Base-by-base conservation (phyloP, 2,888 invertebrate species). In the Dolichomitus sp. region DNA sequence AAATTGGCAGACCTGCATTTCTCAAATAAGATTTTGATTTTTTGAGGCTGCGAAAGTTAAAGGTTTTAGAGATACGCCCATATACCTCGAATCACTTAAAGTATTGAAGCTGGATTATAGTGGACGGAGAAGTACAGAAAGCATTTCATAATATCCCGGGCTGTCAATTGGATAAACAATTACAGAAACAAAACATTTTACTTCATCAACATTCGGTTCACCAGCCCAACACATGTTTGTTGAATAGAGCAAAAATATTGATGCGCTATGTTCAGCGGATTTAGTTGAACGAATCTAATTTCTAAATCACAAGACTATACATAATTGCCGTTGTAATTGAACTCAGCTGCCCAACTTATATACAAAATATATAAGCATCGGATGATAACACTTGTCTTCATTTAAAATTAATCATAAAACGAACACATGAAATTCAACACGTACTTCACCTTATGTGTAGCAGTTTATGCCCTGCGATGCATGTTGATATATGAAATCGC, bases 401-500 rank as follows among this genome's bases (percentile, higher is more conserved):
- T 61, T 33, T 17, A 14, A 33, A 52, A 66, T 72, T 48, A 72
- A 79, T 72, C 23, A 57, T 14, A 48, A 37, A 48, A 19, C 45
- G 37, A 72, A 7, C 12, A 14, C 70, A 48, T 17, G 54, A 72
- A 70, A 63, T n/a, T 33, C 37, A 59, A 17, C 48, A n/a, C 61
- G 40, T 52, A 37, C 42, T 68, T 30, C 37, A 74, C 33, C 61
- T 30, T n/a, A 12, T 19, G 45, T n/a, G 3, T 12, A n/a, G 30
- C 48, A 17, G 4, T 66, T 66, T 66, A 61, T 40, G 61, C 1
- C 0, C 19, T 48, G 45, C 73, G 33, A n/a, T 50, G 42, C 52
- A 50, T 6, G 69, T 30, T 78, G 74, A 78, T 78, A 59, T 70
- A 75, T 82, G 48, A 75, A 78, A 78, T 74, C 57, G 69, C 40